A percentile compares a stretch with the other conserved stretches of the same genome.
phyloP scores from a whole-genome alignment of 2,113 vertebrate genomes.

The Erythrolamprus reginae region DNA sequence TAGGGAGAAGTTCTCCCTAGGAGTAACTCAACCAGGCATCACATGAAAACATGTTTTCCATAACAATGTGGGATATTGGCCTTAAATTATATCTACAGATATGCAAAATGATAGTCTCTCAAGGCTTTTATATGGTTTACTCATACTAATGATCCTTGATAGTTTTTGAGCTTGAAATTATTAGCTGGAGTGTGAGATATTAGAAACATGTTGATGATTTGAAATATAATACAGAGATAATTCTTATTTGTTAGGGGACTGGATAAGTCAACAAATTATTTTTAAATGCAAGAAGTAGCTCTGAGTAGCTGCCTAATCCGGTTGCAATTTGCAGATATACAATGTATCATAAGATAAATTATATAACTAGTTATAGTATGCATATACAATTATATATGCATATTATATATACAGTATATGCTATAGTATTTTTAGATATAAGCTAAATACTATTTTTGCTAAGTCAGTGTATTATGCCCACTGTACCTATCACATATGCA shows the following conservation, averaged over 20 bases:
- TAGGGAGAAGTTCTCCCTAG: background rate
- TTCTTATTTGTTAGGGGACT: background rate
- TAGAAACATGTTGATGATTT: background rate
- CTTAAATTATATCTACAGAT: background rate
- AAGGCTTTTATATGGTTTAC: background rate
- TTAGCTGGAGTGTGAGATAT: background rate
- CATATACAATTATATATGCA: background rate
- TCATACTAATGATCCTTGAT: background rate
- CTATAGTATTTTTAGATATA: background rate
- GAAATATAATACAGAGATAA: background rate
- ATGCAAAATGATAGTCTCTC: background rate
- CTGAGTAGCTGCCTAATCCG: background rate
- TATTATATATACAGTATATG: background rate
- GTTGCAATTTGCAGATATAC: background rate
- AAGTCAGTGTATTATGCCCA: background rate
- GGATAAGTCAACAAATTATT: background rate
- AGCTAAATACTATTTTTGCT: background rate
- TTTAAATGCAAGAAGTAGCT: background rate
- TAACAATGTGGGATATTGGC: background rate
- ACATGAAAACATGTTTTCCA: background rate
- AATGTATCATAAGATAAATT: background rate
- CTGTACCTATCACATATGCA: background rate
- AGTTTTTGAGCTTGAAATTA: background rate
- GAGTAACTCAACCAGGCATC: background rate
- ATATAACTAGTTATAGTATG: background rate